These are phyloP conservation scores for Chlorops oryzae DNA, from an alignment of 1,140 invertebrate genomes.

Conservation along the genomic window DNA sequence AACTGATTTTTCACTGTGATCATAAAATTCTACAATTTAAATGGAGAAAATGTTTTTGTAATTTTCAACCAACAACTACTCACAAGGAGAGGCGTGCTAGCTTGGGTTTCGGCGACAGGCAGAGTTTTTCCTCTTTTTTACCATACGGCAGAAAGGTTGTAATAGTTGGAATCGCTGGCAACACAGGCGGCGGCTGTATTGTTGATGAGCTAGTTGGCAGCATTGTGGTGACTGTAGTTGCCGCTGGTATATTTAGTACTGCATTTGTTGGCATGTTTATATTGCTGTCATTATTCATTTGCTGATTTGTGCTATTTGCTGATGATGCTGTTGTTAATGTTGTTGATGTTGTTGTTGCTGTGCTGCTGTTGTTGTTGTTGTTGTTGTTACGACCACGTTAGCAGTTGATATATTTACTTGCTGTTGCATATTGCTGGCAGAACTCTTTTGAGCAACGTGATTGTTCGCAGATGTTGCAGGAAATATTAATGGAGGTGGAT, in stretches of 20 bases:
- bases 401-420: constrained; percentile 11
- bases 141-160: constrained; percentile 16
- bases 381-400: background rate
- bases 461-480: background rate
- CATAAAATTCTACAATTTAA: constrained; percentile 4
- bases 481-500: constrained; percentile 10
- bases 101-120: constrained; percentile 42
- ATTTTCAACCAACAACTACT: constrained; percentile 49
- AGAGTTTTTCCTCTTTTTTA: constrained; percentile 35
- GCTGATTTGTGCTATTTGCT: background rate
- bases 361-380: constrained; percentile 10
- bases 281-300: constrained; percentile 8
- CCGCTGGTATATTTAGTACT: background rate
- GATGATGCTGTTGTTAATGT: background rate
- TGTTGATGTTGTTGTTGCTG: background rate
- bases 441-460: background rate
- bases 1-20: too few relatives aligned
- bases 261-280: constrained; percentile 4
- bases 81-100: constrained; percentile 48
- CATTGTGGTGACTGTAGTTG: constrained; percentile 1
- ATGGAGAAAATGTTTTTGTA: constrained; percentile 22
- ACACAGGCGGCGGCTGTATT: constrained; percentile 5
- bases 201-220: constrained; percentile 6
- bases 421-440: constrained; percentile 11
- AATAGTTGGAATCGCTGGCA: constrained; percentile 18